These are phyloP conservation scores for Prosopocoilus inquinatus DNA, from an alignment of 2,888 invertebrate genomes.

Conservation along the genomic window DNA sequence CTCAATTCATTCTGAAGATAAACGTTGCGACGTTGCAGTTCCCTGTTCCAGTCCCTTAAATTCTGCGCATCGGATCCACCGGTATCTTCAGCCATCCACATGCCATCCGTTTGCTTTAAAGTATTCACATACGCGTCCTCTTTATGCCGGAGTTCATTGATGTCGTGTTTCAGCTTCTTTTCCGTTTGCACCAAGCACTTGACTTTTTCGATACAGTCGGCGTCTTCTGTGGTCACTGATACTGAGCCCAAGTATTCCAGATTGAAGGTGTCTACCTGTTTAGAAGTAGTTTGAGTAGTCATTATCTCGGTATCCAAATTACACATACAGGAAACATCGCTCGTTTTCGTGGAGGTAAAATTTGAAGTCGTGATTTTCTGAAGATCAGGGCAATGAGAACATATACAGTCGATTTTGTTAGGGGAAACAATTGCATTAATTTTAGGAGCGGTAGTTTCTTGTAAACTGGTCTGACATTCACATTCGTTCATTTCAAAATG, in stretches of 20 bases:
- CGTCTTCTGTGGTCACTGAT: constrained; percentile 31
- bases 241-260: not conserved
- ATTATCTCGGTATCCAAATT: too few relatives aligned
- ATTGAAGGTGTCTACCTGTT: too few relatives aligned
- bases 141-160: constrained; percentile 62
- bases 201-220: constrained; percentile 52
- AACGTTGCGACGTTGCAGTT: not conserved
- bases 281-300: too few relatives aligned
- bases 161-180: constrained; percentile 59
- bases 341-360: too few relatives aligned
- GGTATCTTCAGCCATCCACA: not conserved
- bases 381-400: too few relatives aligned
- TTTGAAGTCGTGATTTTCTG: too few relatives aligned
- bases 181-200: constrained; percentile 56
- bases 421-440: too few relatives aligned
- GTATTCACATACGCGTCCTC: constrained; percentile 70
- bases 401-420: too few relatives aligned
- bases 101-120: constrained; percentile 67
- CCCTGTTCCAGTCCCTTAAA: not conserved
- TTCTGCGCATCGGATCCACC: not conserved
- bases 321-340: too few relatives aligned
- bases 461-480: too few relatives aligned
- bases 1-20: constrained; percentile 31
- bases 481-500: too few relatives aligned
- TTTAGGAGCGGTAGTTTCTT: too few relatives aligned